phyloP scores from a whole-genome alignment of 2,888 invertebrate species.

The Anagyrus pseudococci region DNA sequence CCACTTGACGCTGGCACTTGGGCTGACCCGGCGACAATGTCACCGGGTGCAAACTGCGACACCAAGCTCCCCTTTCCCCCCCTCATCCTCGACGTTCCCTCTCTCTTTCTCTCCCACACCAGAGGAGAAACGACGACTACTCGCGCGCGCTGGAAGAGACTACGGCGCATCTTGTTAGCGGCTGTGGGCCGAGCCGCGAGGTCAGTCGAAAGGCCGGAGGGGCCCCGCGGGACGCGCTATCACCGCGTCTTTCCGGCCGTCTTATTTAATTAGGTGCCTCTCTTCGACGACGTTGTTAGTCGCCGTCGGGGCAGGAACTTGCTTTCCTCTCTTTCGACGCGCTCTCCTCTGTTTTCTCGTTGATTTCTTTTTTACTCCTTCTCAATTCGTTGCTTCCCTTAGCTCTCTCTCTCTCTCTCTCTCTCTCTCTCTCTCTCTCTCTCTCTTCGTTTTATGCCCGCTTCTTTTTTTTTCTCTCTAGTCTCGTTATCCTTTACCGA shows the following conservation, averaged over 20 bases:
- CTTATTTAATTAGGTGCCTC: constrained; percentile 60
- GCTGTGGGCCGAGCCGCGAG: not conserved
- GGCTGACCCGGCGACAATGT: constrained; percentile 49
- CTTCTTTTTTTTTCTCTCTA: constrained; percentile 23
- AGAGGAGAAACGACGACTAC: constrained; percentile 9
- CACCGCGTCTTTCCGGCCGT: constrained; percentile 50
- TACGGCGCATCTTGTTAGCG: constrained; percentile 54
- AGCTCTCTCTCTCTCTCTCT: too few relatives aligned
- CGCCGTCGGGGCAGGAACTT: constrained; percentile 12
- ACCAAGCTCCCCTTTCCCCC: too few relatives aligned
- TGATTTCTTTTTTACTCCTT: too few relatives aligned
- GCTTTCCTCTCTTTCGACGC: too few relatives aligned
- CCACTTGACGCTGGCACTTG: constrained; percentile 45
- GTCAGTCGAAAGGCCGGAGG: constrained; percentile 9
- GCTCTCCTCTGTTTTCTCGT: too few relatives aligned
- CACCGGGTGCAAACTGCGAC: constrained; percentile 34
- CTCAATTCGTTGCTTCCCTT: too few relatives aligned
- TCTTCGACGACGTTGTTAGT: constrained; percentile 58
- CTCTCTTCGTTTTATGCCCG: too few relatives aligned
- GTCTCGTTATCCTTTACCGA: constrained; percentile 32
- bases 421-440: too few relatives aligned
- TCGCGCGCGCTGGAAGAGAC: not conserved
- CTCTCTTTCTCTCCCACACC: constrained; percentile 4
- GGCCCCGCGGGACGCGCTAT: constrained; percentile 7
- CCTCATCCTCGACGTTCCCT: too few relatives aligned